Evolutionary conservation across 2,797 vertebrate genomes (phyloP), one percentile per base, ranked within the genome.

Genomic region (Macropodus opercularis): DNA sequence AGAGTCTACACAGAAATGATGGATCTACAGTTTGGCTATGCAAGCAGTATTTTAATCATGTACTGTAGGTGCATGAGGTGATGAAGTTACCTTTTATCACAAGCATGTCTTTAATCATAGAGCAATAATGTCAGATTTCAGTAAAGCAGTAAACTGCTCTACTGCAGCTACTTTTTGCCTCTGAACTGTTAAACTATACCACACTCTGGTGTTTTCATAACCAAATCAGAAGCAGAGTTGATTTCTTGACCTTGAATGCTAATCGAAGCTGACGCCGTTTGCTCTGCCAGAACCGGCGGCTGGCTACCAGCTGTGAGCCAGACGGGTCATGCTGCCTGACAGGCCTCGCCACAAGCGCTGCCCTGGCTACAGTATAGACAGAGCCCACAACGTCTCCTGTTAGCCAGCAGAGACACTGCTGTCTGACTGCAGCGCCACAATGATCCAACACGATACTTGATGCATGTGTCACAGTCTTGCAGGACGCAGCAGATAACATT

Each of bases 241-340:
- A 67, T 60, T 46, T 72, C 49, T 42, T 53, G 56, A 15, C 22
- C 46, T 63, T 3, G 29, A 51, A 46, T 41, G 38, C 13, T 73
- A 66, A 67, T 77, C 52, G 67, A 62, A 75, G 56, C 50, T 47
- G 51, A 64, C 63, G 62, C 50, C 63, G 47, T 74, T 62, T 43
- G 22, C 52, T 73, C 42, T 78, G 71, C 72, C 53, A 69, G 32
- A 69, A 68, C 31, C 56, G 46, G 64, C 57, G 24, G 51, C 44
- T 70, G 50, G 60, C 58, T 54, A 42, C 57, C 64, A 52, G 55
- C 69, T 39, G 51, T 39, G 54, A 55, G 50, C 58, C 2, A 24
- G 49, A 26, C 1, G 7, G 71, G 56, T 63, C 72, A 57, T 44
- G 34, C 39, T 14, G 62, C 56, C 52, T 70, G 72, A 75, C 55